Conservation (phyloP, 2,888 invertebrate genomes). For the Mythimna loreyi region DNA sequence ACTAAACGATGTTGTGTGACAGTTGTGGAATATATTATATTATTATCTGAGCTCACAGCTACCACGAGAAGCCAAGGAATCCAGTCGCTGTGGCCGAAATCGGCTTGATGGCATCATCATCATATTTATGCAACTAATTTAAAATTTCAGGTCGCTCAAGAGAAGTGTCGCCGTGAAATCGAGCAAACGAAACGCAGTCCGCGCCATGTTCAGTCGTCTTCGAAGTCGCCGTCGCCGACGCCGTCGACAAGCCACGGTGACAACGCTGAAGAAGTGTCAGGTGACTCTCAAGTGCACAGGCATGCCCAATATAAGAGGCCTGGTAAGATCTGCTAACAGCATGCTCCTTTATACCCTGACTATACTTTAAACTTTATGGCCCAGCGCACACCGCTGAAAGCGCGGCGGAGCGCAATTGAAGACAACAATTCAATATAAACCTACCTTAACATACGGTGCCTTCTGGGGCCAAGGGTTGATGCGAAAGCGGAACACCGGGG, state of each 20-base stretch:
- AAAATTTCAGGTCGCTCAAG: slow-evolving; percentile 80
- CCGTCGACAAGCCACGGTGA: slow-evolving; percentile 55
- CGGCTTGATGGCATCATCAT: too few species aligned
- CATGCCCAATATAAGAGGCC: slow-evolving; percentile 83
- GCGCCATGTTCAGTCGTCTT: slow-evolving; percentile 70
- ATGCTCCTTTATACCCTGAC: slow-evolving; percentile 66
- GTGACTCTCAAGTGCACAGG: slow-evolving; percentile 75
- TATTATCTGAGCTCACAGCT: too few species aligned
- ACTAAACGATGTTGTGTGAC: too few species aligned
- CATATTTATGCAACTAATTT: background rate
- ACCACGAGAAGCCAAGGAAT: too few species aligned
- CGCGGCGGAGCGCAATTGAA: too few species aligned
- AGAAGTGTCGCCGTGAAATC: slow-evolving; percentile 86
- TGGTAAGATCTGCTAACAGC: slow-evolving; percentile 88
- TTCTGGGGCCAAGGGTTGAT: too few species aligned
- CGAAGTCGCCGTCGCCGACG: slow-evolving; percentile 65
- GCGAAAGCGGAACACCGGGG: too few species aligned
- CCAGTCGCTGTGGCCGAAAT: too few species aligned
- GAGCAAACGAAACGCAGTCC: slow-evolving; percentile 82
- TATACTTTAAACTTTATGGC: background rate
- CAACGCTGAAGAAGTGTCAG: slow-evolving; percentile 70
- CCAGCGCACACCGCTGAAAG: too few species aligned
- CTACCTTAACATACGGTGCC: too few species aligned
- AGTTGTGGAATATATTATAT: too few species aligned
- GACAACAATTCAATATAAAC: too few species aligned